These are phyloP conservation scores for Sylvietta virens DNA, from an alignment of 2,113 vertebrate genomes.

Conservation along the genomic window DNA sequence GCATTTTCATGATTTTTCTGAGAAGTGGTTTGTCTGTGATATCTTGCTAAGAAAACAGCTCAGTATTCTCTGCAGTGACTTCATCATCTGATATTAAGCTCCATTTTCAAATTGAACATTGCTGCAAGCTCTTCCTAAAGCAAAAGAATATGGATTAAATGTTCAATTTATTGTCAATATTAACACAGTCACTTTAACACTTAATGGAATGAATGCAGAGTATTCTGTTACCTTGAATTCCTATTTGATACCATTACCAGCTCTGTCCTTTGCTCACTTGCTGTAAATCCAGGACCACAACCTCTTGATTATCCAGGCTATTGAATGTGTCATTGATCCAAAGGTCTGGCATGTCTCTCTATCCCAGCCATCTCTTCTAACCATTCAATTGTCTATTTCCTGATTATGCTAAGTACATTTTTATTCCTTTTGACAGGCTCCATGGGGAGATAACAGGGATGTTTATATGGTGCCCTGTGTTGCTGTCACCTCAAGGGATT, in stretches of 20 bases:
- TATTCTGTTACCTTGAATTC: not conserved
- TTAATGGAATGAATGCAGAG: not conserved
- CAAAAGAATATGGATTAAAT: not conserved
- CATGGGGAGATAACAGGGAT: not conserved
- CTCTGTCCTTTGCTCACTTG: not conserved
- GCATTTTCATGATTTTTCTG: not conserved
- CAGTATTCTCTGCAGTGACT: not conserved
- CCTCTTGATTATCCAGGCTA: not conserved
- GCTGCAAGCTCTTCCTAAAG: not conserved
- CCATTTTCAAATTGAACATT: not conserved
- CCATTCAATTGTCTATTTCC: not conserved
- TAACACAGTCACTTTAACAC: not conserved
- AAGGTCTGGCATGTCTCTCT: not conserved
- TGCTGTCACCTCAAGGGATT: not conserved
- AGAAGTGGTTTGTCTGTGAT: not conserved
- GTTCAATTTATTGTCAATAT: not conserved
- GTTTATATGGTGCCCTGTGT: not conserved
- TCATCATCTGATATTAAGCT: not conserved
- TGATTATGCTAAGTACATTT: not conserved
- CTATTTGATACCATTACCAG: not conserved
- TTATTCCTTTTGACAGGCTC: not conserved
- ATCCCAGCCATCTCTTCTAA: not conserved
- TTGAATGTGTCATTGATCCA: not conserved
- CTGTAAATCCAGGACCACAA: not conserved
- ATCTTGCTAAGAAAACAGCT: not conserved